Base-by-base conservation (phyloP, 2,113 vertebrate genomes). In the Nothocercus nigrocapillus region DNA sequence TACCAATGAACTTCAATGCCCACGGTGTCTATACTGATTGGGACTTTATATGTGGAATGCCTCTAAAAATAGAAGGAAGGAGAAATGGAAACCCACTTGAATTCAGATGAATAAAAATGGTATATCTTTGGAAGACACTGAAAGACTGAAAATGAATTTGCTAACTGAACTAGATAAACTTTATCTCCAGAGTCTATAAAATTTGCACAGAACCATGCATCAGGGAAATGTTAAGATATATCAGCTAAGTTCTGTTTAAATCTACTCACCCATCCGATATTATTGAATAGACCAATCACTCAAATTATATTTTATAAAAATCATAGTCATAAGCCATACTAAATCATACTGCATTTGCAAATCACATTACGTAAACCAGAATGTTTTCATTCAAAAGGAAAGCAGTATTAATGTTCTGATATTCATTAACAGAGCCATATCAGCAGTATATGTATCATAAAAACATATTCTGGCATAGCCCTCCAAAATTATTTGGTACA, bases 31-130 rank as follows among this genome's bases (percentile, higher is more conserved):
- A 11, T 3, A 8, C 8, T 76, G 34, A 6, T 47, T 36, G 54
- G 13, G 18, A 27, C 4, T 81, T 78, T 79, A 86, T 7, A 38
- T 1, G 2, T 16, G 30, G 27, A 34, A 7, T 25, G 87, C 36
- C 20, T 53, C 2, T 32, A 34, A 83, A 63, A 77, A 88, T 0
- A 0, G 3, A 12, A 69, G 16, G 32, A 59, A 76, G 38, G 4
- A 63, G 44, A 87, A 58, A 58, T 32, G 54, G 30, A 66, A 61
- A 18, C 34, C 42, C 3, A 0, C 30, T 47, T 67, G 5, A n/a
- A 40, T 77, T 82, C n/a, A 72, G 38, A 24, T 30, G 16, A 67
- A 40, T 3, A 77, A 56, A 74, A 61, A 47, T 13, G 6, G 5
- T 13, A 14, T 73, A 12, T 30, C 45, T 79, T 38, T 13, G 36